Base-by-base conservation (phyloP, 1,140 invertebrate genomes). In the Drosophila navojoa region DNA sequence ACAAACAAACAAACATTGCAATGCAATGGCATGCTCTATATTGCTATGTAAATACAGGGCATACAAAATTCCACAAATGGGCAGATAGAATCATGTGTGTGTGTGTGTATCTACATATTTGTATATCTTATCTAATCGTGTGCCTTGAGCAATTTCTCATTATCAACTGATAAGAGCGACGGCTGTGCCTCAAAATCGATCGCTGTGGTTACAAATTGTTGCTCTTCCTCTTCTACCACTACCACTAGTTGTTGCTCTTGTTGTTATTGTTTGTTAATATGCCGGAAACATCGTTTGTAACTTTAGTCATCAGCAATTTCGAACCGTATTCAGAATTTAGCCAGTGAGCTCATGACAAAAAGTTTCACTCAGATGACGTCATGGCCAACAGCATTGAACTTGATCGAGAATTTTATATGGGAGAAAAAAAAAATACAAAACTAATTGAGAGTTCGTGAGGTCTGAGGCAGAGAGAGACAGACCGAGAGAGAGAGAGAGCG, bases 71-170 rank as follows among this genome's bases (percentile, higher is more conserved):
- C 6, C 42, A 19, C 35, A 19, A 16, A 38, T 10, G 16, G 27
- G 5, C 5, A 29, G 5, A 29, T 29, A 29, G 0, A 29, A 29
- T 29, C 5, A 4, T 42, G 11, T 11, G 16, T 44, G 16, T 60
- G 50, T 15, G 3, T 50, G 50, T 63, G 32, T 62, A 49, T 67
- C 59, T 67, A 35, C 55, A 54, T 54, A 66, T 70, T 32, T 61
- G 44, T 63, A 13, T 54, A 74, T 70, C 53, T 74, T 70, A 74
- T 74, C 71, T 62, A 58, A 63, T 71, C 69, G 47, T 25, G 11
- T 45, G 67, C 71, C 58, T 70, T 63, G 58, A 74, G 54, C 66
- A 74, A 74, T 70, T 74, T 58, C 66, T 62, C 71, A 70, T 74
- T 74, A 74, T 70, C 71, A 59, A 29, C 45, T 57, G 71, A 74